phyloP scores from a whole-genome alignment of 2,797 vertebrate genomes.

The Choloepus didactylus region DNA sequence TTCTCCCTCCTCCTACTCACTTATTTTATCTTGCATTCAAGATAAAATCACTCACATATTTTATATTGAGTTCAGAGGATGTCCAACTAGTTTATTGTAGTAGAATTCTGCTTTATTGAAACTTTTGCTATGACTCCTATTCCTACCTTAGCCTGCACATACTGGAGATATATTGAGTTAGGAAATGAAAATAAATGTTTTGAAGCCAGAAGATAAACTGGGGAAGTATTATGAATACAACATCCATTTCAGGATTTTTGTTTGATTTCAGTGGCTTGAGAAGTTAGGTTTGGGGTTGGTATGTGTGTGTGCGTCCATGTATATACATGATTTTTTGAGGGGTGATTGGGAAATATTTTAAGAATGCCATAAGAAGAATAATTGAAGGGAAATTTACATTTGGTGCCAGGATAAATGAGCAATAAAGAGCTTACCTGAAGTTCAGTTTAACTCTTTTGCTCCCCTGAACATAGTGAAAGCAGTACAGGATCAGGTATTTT shows the following conservation, averaged over 20 bases:
- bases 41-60: too few relatives aligned
- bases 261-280: constrained; percentile 47
- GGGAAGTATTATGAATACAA: background rate
- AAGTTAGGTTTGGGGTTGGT: background rate
- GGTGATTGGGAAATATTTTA: constrained; percentile 31
- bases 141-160: background rate
- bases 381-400: constrained; percentile 49
- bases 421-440: background rate
- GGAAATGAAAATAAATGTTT: background rate
- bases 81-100: constrained; percentile 29
- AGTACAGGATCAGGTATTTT: background rate
- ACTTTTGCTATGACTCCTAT: background rate
- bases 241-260: constrained; percentile 12
- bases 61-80: constrained; percentile 15
- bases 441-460: background rate
- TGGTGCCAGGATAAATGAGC: background rate
- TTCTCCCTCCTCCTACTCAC: background rate
- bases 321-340: background rate
- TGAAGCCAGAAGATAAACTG: constrained; percentile 40
- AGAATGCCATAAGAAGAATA: constrained; percentile 10
- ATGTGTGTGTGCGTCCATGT: background rate
- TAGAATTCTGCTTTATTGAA: constrained; percentile 57
- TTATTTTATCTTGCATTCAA: constrained; percentile 4
- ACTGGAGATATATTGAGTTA: background rate
- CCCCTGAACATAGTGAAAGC: constrained; percentile 28